phyloP scores from a whole-genome alignment of 2,888 invertebrate genomes.

The Metopia argyrocephala region DNA sequence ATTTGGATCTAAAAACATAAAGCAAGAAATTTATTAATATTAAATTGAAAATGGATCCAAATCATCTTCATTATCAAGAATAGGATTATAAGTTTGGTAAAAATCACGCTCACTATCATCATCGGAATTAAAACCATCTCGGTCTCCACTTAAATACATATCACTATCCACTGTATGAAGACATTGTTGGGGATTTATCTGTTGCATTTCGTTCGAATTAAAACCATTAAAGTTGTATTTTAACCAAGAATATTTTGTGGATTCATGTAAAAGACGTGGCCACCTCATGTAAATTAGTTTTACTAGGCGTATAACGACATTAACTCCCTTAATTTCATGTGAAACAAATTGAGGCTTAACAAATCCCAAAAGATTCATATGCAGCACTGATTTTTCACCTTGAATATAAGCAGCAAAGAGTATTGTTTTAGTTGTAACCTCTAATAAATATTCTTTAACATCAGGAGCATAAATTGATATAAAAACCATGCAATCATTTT shows the following conservation, averaged over 20 bases:
- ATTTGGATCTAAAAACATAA: too few relatives aligned
- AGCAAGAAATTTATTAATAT: too few relatives aligned
- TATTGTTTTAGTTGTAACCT: slow-evolving; percentile 65
- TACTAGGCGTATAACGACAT: slow-evolving; percentile 69
- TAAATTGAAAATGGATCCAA: slow-evolving; percentile 62
- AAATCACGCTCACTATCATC: slow-evolving; percentile 61
- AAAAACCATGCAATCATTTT: slow-evolving; percentile 70
- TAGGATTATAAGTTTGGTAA: slow-evolving; percentile 65
- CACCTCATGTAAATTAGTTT: slow-evolving; percentile 68
- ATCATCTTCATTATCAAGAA: slow-evolving; percentile 64
- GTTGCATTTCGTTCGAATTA: slow-evolving; percentile 62
- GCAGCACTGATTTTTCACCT: slow-evolving; percentile 63
- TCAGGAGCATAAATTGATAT: slow-evolving; percentile 70
- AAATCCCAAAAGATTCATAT: slow-evolving; percentile 67
- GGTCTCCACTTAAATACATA: background rate
- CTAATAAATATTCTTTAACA: slow-evolving; percentile 68
- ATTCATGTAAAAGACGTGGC: slow-evolving; percentile 68
- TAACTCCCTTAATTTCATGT: slow-evolving; percentile 71
- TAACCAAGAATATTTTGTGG: slow-evolving; percentile 67
- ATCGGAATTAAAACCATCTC: slow-evolving; percentile 39
- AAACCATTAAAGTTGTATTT: slow-evolving; percentile 68
- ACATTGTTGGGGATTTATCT: slow-evolving; percentile 63
- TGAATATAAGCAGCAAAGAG: slow-evolving; percentile 64
- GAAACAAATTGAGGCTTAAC: slow-evolving; percentile 67
- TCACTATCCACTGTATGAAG: slow-evolving; percentile 58